Conservation (phyloP, 2,888 invertebrate genomes). For the Caprella mutica region DNA sequence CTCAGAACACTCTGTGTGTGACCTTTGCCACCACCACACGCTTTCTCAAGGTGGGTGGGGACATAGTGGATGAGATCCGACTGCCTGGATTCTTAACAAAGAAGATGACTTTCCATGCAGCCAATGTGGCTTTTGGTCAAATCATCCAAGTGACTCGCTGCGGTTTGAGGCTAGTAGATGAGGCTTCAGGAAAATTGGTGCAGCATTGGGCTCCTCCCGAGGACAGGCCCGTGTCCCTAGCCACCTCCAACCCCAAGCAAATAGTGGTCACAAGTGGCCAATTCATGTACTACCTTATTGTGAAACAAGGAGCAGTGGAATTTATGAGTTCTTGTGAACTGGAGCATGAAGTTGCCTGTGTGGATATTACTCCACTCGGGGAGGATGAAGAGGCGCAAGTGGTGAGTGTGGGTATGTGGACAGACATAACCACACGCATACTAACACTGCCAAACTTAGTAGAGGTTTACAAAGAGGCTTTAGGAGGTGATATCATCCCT, state of each 20-base stretch:
- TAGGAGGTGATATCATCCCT: slow-evolving; percentile 92
- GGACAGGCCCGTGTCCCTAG: slow-evolving; percentile 70
- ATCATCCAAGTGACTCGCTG: slow-evolving; percentile 65
- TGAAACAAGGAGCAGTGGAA: slow-evolving; percentile 51
- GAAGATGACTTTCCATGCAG: slow-evolving; percentile 86
- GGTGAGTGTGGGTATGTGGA: slow-evolving; percentile 92
- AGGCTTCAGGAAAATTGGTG: slow-evolving; percentile 53
- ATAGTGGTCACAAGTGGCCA: slow-evolving; percentile 77
- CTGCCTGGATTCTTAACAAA: slow-evolving; percentile 81
- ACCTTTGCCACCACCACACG: slow-evolving; percentile 94
- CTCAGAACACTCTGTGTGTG: slow-evolving; percentile 81
- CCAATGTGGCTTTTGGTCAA: slow-evolving; percentile 74
- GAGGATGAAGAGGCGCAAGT: slow-evolving; percentile 52
- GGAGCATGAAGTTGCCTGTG: slow-evolving; percentile 89
- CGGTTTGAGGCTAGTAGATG: slow-evolving; percentile 59
- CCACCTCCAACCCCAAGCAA: slow-evolving; percentile 65
- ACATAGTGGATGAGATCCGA: slow-evolving; percentile 96
- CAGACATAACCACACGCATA: slow-evolving; percentile 84
- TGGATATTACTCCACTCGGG: slow-evolving; percentile 72
- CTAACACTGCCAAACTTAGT: slow-evolving; percentile 67
- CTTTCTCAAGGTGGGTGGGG: slow-evolving; percentile 77
- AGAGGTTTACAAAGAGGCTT: slow-evolving; percentile 70
- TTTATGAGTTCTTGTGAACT: slow-evolving; percentile 40
- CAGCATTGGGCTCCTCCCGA: slow-evolving; percentile 61
- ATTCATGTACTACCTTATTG: slow-evolving; percentile 68